These are phyloP conservation scores for Ceyx cyanopectus DNA, from an alignment of 2,113 vertebrate genomes.

Conservation along the genomic window DNA sequence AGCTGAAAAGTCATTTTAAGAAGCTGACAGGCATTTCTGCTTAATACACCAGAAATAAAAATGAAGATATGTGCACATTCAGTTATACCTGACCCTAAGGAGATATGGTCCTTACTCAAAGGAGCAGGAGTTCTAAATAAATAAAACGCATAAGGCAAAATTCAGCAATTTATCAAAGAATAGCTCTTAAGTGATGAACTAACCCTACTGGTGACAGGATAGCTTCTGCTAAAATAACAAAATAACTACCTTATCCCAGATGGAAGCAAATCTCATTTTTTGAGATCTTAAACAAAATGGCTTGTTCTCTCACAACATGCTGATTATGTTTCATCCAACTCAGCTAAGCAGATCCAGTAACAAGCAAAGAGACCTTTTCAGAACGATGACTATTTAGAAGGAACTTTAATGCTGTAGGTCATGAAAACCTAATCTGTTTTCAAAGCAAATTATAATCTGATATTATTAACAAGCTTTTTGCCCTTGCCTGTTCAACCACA, in stretches of 20 bases:
- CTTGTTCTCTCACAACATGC: background rate
- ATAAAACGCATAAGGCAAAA: background rate
- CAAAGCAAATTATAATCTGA: background rate
- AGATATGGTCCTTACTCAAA: background rate
- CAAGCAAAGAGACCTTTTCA: background rate
- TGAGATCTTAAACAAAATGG: background rate
- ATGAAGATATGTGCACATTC: background rate
- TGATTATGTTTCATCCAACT: background rate
- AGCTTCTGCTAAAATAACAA: background rate
- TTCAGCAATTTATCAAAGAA: background rate
- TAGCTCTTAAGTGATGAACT: background rate
- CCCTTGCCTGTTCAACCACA: background rate
- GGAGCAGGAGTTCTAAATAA: background rate
- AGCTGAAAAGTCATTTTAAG: background rate
- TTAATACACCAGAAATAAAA: background rate
- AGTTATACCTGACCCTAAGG: background rate
- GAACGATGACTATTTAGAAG: background rate
- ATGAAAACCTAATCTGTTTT: background rate
- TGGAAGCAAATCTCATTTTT: background rate
- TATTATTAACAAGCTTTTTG: background rate
- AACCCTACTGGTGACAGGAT: background rate
- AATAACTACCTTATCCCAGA: background rate
- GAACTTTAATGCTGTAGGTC: background rate
- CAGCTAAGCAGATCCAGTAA: background rate
- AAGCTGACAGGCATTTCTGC: background rate